Conservation (phyloP, 2,888 invertebrate genomes). For the Drosophila engyochracea region DNA sequence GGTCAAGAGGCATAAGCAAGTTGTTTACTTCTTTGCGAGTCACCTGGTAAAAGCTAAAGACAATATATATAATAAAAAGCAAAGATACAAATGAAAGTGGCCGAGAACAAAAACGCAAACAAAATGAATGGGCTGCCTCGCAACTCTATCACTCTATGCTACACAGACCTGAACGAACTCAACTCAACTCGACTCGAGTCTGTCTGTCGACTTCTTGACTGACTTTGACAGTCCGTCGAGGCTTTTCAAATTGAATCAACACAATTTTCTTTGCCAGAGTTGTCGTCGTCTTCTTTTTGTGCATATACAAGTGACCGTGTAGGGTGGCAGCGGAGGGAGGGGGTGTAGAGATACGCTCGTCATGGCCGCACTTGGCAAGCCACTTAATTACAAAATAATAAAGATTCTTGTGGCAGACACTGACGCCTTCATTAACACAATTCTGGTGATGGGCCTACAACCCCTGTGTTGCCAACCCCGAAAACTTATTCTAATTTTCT, state of each 20-base stretch:
- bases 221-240: slow-evolving; percentile 55
- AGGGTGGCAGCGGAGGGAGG: slow-evolving; percentile 1
- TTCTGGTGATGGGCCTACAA: slow-evolving; percentile 46
- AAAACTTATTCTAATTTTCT: slow-evolving; percentile 69
- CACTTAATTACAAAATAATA: slow-evolving; percentile 82
- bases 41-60: slow-evolving; percentile 52
- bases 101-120: slow-evolving; percentile 43
- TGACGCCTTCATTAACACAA: slow-evolving; percentile 70
- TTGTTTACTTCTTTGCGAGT: slow-evolving; percentile 31
- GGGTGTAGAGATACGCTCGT: slow-evolving; percentile 6
- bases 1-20: slow-evolving; percentile 57
- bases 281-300: slow-evolving; percentile 46
- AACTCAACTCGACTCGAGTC: slow-evolving; percentile 16
- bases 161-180: slow-evolving; percentile 28
- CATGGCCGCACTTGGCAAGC: slow-evolving; percentile 65
- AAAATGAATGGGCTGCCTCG: slow-evolving; percentile 60
- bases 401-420: slow-evolving; percentile 72
- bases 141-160: slow-evolving; percentile 21
- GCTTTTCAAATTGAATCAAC: slow-evolving; percentile 80
- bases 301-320: slow-evolving; percentile 66
- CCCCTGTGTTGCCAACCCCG: slow-evolving; percentile 10
- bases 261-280: slow-evolving; percentile 69
- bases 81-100: slow-evolving; percentile 43
- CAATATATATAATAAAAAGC: slow-evolving; percentile 22
- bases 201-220: slow-evolving; percentile 45